Evolutionary conservation across 2,113 vertebrate species (phyloP), one percentile per base, ranked within the genome.

Genomic region (Thunnus thynnus): DNA sequence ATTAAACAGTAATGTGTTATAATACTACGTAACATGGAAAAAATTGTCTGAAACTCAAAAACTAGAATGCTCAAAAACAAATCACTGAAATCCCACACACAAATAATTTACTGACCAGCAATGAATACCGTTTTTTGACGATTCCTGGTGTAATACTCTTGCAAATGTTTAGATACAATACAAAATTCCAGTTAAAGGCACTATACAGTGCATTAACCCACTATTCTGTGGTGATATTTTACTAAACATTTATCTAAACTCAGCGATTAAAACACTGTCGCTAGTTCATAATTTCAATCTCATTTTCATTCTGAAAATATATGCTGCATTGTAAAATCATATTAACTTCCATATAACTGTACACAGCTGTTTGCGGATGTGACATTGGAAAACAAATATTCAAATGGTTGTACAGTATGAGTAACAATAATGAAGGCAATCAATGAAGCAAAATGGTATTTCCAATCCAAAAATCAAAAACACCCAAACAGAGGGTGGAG

Each of bases 401-500:
- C 41, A 65, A 17, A 51, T 69, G 27, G 12, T 62, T 60, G 70
- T 12, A 25, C 25, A 48, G 48, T 25, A 56, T 77, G 50, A 55
- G 57, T 50, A 20, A 72, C 62, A 72, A 54, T 36, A 71, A 83
- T n/a, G 48, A 78, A 14, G 32, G 54, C n/a, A 75, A 89, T 86
- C 71, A 64, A 36, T 57, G n/a, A 75, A 57, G 32, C 60, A 65
- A 75, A 63, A 18, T n/a, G 17, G 66, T 50, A 80, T 80, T 64
- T 85, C 72, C 30, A 66, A 74, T 74, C 44, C 58, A 61, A 78
- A 88, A 84, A 78, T 36, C 20, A 47, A 55, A 64, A 77, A 58
- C 57, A 74, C 14, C 78, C 44, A 64, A 72, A 71, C 44, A 71
- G 67, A 80, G 47, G 60, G 41, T 65, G 63, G 56, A 85, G 66